Percentiles rank a stretch among this genome's conserved stretches.
Evolutionary conservation across 2,888 invertebrate species (phyloP).

Genomic region (Catocala nupta): DNA sequence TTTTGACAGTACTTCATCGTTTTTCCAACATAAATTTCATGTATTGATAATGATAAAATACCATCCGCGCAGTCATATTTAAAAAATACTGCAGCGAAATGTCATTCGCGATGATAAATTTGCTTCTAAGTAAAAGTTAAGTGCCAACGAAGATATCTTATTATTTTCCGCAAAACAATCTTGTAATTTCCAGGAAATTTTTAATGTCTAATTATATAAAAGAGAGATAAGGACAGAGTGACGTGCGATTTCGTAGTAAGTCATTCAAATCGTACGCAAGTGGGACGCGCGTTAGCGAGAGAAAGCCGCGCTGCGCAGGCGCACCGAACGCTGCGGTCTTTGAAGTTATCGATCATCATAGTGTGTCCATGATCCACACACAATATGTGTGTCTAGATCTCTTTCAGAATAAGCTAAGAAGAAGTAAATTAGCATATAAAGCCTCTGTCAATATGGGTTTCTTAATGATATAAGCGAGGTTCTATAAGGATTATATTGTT

Average conservation of each 20-base stretch:
- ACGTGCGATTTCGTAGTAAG: slow-evolving; percentile 32
- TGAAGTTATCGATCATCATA: slow-evolving; percentile 48
- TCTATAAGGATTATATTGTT: too few relatives aligned
- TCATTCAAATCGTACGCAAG: slow-evolving; percentile 46
- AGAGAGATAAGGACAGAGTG: slow-evolving; percentile 12
- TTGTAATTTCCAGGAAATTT: slow-evolving; percentile 34
- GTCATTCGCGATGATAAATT: slow-evolving; percentile 1
- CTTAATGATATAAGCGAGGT: too few relatives aligned
- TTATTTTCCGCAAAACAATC: slow-evolving; percentile 24
- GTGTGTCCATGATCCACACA: slow-evolving; percentile 16
- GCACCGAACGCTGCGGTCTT: slow-evolving; percentile 29
- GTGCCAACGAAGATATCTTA: neutral
- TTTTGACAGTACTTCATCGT: too few relatives aligned
- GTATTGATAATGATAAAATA: too few relatives aligned
- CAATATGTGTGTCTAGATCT: too few relatives aligned
- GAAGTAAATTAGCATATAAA: too few relatives aligned
- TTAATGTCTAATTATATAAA: slow-evolving; percentile 37
- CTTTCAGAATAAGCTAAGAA: neutral
- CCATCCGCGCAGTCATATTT: too few relatives aligned
- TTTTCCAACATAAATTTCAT: too few relatives aligned
- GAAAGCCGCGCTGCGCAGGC: slow-evolving; percentile 36
- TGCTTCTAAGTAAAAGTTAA: slow-evolving; percentile 19
- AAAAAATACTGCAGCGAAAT: too few relatives aligned
- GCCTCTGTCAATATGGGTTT: too few relatives aligned
- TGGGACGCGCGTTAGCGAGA: slow-evolving; percentile 45